These are phyloP conservation scores for Petrocephalus zakoni DNA, from an alignment of 2,113 vertebrate genomes.

Conservation along the genomic window DNA sequence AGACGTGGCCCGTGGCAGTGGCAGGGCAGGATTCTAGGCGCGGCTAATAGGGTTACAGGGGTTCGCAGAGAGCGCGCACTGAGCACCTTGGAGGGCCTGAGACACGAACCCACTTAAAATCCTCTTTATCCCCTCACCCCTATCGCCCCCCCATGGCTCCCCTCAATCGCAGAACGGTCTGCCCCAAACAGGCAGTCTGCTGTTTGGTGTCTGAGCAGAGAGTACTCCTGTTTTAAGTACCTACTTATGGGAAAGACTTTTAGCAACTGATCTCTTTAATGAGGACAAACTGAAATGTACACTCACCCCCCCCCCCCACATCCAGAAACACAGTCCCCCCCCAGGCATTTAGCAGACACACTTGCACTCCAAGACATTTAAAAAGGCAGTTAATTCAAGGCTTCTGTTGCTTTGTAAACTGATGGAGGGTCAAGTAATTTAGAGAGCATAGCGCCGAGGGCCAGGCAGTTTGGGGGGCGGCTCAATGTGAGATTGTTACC, in stretches of 20 bases:
- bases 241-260: neutral
- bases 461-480: conserved; percentile 5
- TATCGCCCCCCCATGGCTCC: neutral
- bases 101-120: conserved; percentile 49
- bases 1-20: conserved; percentile 60
- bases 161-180: neutral
- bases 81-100: neutral
- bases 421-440: conserved; percentile 26
- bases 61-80: conserved; percentile 20
- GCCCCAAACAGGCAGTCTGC: neutral
- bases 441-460: neutral
- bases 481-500: conserved; percentile 10
- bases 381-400: conserved; percentile 17
- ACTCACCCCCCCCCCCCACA: neutral
- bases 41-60: conserved; percentile 59
- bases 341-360: conserved; percentile 12
- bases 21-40: conserved; percentile 57
- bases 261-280: conserved; percentile 10
- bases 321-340: neutral
- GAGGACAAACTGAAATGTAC: conserved; percentile 17
- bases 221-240: conserved; percentile 8
- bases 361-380: conserved; percentile 12
- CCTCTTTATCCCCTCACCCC: conserved; percentile 59
- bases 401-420: conserved; percentile 18
- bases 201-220: neutral